These are phyloP conservation scores for Sciurus vulgaris DNA, from an alignment of 2,797 vertebrate genomes.

Conservation along the genomic window DNA sequence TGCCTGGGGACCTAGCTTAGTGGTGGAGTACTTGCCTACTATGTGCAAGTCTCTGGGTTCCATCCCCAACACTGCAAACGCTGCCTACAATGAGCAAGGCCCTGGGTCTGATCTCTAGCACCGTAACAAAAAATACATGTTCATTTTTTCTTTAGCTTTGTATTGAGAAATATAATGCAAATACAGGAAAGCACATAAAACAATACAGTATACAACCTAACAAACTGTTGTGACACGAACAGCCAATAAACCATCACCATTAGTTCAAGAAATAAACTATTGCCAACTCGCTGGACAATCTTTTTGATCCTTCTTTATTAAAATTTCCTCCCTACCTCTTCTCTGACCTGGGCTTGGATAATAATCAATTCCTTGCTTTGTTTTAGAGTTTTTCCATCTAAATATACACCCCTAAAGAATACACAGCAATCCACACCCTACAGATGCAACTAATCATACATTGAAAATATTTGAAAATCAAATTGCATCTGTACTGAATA, in stretches of 20 bases:
- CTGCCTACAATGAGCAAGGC: neutral
- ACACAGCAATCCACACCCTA: neutral
- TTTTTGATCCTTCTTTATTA: neutral
- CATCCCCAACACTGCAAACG: too few species aligned
- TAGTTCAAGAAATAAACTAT: neutral
- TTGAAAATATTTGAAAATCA: neutral
- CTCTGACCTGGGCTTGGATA: neutral
- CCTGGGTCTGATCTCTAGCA: neutral
- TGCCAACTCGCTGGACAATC: fast-evolving
- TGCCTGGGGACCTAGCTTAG: neutral
- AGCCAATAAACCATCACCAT: neutral
- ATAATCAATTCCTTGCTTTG: neutral
- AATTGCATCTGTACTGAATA: neutral
- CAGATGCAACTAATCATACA: neutral
- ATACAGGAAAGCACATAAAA: neutral
- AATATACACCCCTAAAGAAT: neutral
- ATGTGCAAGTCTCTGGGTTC: too few species aligned
- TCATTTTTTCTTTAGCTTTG: neutral
- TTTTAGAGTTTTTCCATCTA: neutral
- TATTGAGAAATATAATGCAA: neutral
- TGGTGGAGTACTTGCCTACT: too few species aligned
- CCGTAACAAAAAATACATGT: neutral
- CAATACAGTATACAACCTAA: neutral
- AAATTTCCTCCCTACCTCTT: neutral
- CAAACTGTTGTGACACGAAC: neutral